Evolutionary conservation across 1,140 invertebrate genomes (phyloP), one percentile per base, ranked within the genome.

Genomic region (Monomorium pharaonis): DNA sequence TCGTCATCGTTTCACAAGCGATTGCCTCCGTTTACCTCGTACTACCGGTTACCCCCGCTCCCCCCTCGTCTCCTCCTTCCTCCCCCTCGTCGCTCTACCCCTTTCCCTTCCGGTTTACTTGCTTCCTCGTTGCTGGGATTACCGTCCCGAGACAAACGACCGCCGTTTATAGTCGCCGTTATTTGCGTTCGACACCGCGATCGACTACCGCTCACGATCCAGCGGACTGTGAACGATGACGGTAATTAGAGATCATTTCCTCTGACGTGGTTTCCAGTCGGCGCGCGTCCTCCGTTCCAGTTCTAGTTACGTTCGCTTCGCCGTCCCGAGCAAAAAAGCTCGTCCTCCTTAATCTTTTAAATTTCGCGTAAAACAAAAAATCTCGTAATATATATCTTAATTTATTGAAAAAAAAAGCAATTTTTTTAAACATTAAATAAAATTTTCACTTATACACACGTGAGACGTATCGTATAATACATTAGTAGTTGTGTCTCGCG

Each of bases 1-100:
- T 42, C 72, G 21, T n/a, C 49, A 18, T 21, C 51, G 86, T 88
- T 88, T 88, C 75, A 76, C 86, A 84, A 88, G 37, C 78, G 62
- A 69, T 49, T 69, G 44, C 62, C 76, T 69, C 44, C 62, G 62
- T 69, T 80, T 80, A 63, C 42, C 56, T 62, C 16, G 21, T 18
- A 9, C n/a, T 37, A 30, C 6, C 63, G 47, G 24, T 47, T 14
- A 24, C 37, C 37, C 37, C n/a, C 47, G 10, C 4, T 42, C 30
- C 16, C 1, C 33, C 24, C 80, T 5, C 9, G 24, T 86, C 27
- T 27, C 54, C 12, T 27, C 44, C 70, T n/a, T n/a, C n/a, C n/a
- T n/a, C n/a, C n/a, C 42, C 14, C 2, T 33, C 24, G 24, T 51
- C 47, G 10, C 4, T 42, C 30, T 24, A 3, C 33, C 24, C 80